Evolutionary conservation across 2,797 vertebrate species (phyloP), one percentile per base, ranked within the genome.

Genomic region (Sebastes minor): DNA sequence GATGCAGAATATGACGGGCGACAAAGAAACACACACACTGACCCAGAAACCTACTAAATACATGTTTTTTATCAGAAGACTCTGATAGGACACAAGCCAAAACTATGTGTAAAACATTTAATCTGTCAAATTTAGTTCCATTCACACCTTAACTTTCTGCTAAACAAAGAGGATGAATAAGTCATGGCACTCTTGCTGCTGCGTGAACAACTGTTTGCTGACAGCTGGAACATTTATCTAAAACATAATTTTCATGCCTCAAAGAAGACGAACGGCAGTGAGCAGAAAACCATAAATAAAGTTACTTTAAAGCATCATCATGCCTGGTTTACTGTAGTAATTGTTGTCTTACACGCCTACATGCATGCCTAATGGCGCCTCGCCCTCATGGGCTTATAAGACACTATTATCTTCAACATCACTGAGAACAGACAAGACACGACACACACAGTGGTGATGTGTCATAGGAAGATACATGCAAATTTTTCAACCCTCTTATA

Each of bases 1-100:
- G 23, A 57, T 14, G 13, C 3, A 63, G 25, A 46, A 56, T 49
- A 16, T 63, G 61, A 85, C 18, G 23, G 6, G 1, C 6, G 0
- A 25, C 12, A 63, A 13, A 67, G 16, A 18, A 18, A 49, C 3
- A 68, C 12, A 74, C 56, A 80, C 64, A 78, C 18, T 62, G 76
- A 90, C 73, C 75, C 76, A 87, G 56, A 89, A 81, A 86, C 80
- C 64, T 57, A 82, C 28, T 52, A 79, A 77, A 52, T 49, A 62
- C 14, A 83, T 7, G 4, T 6, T 46, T 69, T 56, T 55, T 18
- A 71, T 61, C n/a, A 35, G 65, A 60, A 66, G 57, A 55, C 28
- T 59, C 70, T 28, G 13, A 6, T 14, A 10, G 25, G 74, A 68
- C 33, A 72, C 23, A n/a, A 82, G 23, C 9, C 5, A 52, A 61